Conservation (phyloP, 2,888 invertebrate species). For the Notodonta dromedarius region DNA sequence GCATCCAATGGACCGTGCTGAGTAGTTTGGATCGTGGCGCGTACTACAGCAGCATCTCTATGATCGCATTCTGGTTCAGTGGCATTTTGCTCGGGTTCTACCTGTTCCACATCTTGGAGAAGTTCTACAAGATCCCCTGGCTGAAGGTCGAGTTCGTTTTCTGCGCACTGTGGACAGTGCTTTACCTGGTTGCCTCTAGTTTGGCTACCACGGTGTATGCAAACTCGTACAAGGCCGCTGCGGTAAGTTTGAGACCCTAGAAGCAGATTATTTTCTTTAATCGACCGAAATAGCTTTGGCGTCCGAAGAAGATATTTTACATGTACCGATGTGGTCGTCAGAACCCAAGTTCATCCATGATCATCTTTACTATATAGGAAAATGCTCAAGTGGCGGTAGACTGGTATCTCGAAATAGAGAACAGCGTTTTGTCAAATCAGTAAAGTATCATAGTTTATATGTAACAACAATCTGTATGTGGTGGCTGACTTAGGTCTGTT, state of each 20-base stretch:
- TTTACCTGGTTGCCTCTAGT: slow-evolving; percentile 90
- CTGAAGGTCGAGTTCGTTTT: slow-evolving; percentile 91
- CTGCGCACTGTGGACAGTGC: slow-evolving; percentile 88
- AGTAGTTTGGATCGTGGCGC: slow-evolving; percentile 84
- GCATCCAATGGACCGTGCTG: slow-evolving; percentile 86
- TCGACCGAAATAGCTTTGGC: not conserved
- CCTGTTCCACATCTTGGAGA: slow-evolving; percentile 93
- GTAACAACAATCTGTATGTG: no score
- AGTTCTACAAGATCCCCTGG: slow-evolving; percentile 94
- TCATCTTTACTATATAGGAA: no score
- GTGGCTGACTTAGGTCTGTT: no score
- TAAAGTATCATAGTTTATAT: no score
- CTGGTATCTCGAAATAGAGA: no score
- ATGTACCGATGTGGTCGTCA: no score
- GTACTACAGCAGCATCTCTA: slow-evolving; percentile 91
- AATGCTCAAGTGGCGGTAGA: no score
- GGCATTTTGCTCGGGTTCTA: slow-evolving; percentile 91
- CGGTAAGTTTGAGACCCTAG: slow-evolving; percentile 83
- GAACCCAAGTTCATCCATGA: no score
- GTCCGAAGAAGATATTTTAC: no score
- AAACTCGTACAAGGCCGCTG: slow-evolving; percentile 87
- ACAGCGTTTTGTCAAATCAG: no score
- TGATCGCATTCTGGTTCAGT: slow-evolving; percentile 94
- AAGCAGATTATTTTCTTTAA: not conserved
- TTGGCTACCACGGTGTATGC: slow-evolving; percentile 86